These are phyloP conservation scores for Hylyphantes graminicola DNA, from an alignment of 1,140 invertebrate species.

Conservation along the genomic window DNA sequence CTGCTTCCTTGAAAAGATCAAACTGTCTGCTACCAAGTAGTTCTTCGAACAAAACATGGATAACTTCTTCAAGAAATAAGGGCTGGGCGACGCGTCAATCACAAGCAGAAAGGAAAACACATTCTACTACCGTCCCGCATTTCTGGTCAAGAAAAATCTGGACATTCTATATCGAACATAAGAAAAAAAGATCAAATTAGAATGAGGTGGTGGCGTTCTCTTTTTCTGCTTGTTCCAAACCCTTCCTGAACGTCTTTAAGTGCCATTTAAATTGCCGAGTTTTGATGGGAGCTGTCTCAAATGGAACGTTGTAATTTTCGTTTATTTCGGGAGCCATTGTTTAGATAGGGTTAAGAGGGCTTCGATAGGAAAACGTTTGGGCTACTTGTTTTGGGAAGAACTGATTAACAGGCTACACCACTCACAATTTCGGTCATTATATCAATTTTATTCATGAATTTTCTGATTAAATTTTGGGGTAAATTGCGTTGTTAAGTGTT, in stretches of 20 bases:
- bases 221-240: background rate
- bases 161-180: background rate
- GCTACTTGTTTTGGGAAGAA: background rate
- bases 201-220: background rate
- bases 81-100: constrained; percentile 33
- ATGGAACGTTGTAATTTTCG: constrained; percentile 25
- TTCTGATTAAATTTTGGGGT: no score
- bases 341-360: background rate
- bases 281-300: constrained; percentile 14
- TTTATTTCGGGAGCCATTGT: constrained; percentile 20
- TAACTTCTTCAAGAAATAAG: constrained; percentile 31
- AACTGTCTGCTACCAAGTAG: constrained; percentile 25
- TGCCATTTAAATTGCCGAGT: constrained; percentile 18
- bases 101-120: background rate
- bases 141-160: background rate
- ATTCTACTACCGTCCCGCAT: constrained; percentile 1
- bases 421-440: no score
- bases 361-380: constrained; percentile 3
- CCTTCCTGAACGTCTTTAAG: background rate
- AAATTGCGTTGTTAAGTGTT: no score
- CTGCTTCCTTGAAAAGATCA: background rate
- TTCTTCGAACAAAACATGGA: constrained; percentile 5
- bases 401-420: no score
- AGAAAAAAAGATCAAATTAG: background rate
- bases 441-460: no score